phyloP scores from a whole-genome alignment of 2,797 vertebrate species.

The Melopsittacus undulatus region DNA sequence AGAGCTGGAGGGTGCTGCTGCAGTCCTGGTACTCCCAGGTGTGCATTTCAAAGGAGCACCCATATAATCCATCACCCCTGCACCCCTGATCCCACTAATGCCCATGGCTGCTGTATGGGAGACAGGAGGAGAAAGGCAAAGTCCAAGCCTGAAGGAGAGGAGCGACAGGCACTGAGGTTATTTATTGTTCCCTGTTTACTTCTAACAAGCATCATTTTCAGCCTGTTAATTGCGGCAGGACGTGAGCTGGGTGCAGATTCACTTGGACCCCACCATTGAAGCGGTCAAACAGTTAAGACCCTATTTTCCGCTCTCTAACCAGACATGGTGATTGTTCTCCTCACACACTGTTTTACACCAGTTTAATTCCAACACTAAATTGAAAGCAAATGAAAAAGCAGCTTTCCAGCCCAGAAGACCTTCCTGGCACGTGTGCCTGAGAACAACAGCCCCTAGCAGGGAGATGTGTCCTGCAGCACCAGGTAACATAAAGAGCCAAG shows the following conservation, averaged over 20 bases:
- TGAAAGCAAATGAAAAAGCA: slow-evolving; percentile 21
- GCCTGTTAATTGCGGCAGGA: slow-evolving; percentile 1
- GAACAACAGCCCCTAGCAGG: background rate
- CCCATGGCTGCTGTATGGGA: fast-evolving
- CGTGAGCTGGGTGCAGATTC: background rate
- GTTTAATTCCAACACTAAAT: slow-evolving; percentile 23
- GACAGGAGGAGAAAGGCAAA: background rate
- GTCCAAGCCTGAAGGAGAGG: background rate
- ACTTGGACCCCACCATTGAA: background rate
- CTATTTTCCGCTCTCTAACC: background rate
- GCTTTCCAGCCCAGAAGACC: background rate
- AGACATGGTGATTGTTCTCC: slow-evolving; percentile 16
- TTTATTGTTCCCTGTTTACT: background rate
- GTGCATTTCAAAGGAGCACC: background rate
- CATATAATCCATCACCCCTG: fast-evolving
- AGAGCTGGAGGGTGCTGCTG: background rate
- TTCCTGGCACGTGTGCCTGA: background rate
- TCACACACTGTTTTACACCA: background rate
- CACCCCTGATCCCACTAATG: background rate
- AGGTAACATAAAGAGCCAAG: background rate
- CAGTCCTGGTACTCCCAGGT: background rate
- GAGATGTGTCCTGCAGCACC: background rate
- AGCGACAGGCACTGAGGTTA: background rate
- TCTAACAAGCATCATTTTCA: background rate
- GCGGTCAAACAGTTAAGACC: background rate